Base-by-base conservation (phyloP, 2,113 vertebrate species). In the Callipepla squamata region DNA sequence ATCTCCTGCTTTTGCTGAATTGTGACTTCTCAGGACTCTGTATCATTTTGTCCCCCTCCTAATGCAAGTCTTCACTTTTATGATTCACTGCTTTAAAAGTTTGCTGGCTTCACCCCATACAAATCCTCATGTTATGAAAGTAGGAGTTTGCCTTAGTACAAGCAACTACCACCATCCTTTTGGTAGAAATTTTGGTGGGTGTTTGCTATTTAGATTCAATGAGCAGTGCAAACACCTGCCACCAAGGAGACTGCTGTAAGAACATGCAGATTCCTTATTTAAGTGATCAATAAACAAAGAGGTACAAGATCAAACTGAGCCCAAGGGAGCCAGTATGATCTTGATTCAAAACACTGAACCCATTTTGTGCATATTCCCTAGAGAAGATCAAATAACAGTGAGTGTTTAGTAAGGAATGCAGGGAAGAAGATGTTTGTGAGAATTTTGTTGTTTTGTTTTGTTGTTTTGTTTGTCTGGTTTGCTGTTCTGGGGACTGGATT, bases 321-420 rank as follows among this genome's bases (percentile, higher is more conserved):
- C 23, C 20, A 63, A 55, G 22, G 67, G 1, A 4, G 2, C 20
- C 45, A 38, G 5, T 0, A 1, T 23, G 45, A 63, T 36, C 32
- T 78, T 74, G 1, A 44, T 65, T 90, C 80, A 3, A 67, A 58
- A 61, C 44, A 11, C 14, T 61, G 22, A 79, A 57, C 2, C 3
- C 2, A 32, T 57, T 90, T 58, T 90, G 34, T 59, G 6, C 16
- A 30, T 13, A 5, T 40, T 85, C 30, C 3, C 11, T 70, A 17
- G 80, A 58, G 3, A 88, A 66, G 5, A 40, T 51, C 42, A 80
- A 63, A 57, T 36, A 77, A 20, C 5, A 6, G 4, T 36, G 40
- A 57, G 28, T 28, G 59, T 80, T 77, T 75, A 40, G 66, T 59
- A 68, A 92, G 36, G 13, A 66, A 42, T 61, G 21, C 11, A 19